These are phyloP conservation scores for Cranoglanis bouderius DNA, from an alignment of 2,113 vertebrate genomes.

Conservation along the genomic window DNA sequence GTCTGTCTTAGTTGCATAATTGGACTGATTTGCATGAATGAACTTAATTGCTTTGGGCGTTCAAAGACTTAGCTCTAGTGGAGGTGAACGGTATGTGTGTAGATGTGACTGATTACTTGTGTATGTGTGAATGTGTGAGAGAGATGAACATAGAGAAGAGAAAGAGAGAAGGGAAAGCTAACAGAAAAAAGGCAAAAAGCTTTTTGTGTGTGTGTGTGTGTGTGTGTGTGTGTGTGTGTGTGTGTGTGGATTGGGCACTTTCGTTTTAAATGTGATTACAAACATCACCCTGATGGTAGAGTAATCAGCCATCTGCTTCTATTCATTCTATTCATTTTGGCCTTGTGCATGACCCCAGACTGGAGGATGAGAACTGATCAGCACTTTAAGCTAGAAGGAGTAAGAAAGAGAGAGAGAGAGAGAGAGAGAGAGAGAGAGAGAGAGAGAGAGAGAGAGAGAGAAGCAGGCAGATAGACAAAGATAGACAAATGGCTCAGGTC, in stretches of 20 bases:
- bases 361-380: background rate
- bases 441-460: too few relatives aligned
- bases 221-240: slow-evolving; percentile 3
- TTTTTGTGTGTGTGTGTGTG: background rate
- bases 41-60: slow-evolving; percentile 71
- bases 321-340: slow-evolving; percentile 11
- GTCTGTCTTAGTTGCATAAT: slow-evolving; percentile 71
- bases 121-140: slow-evolving; percentile 22
- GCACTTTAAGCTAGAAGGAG: background rate
- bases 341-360: background rate
- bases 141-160: background rate
- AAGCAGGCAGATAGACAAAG: background rate
- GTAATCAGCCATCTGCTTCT: slow-evolving; percentile 24
- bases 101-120: slow-evolving; percentile 37
- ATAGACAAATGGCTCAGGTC: background rate
- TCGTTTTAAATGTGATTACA: slow-evolving; percentile 15
- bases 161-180: background rate
- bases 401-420: background rate
- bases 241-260: background rate
- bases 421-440: background rate
- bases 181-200: background rate
- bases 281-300: slow-evolving; percentile 2
- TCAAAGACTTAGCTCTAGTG: slow-evolving; percentile 21
- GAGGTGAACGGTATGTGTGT: slow-evolving; percentile 29
- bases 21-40: slow-evolving; percentile 73